phyloP scores from a whole-genome alignment of 1,140 invertebrate genomes.

The Bradynema listronoti region DNA sequence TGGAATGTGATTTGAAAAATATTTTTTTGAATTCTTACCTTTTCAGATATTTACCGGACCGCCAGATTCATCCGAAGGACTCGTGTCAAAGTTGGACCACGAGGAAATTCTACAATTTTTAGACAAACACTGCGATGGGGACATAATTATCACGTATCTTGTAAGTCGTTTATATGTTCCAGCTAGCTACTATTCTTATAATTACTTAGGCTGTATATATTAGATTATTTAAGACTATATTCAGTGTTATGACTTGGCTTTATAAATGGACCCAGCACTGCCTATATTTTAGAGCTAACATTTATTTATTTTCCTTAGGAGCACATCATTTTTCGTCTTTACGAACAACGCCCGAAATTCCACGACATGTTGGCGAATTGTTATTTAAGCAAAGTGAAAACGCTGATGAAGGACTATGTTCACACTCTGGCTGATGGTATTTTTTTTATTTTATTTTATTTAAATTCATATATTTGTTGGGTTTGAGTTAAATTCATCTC shows the following conservation, averaged over 20 bases:
- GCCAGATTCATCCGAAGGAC: conserved; percentile 64
- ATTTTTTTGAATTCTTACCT: no score
- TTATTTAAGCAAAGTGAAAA: conserved; percentile 57
- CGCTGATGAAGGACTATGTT: conserved; percentile 54
- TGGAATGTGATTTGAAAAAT: no score
- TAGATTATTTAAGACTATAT: no score
- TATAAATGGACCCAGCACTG: no score
- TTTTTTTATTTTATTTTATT: conserved; percentile 42
- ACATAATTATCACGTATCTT: conserved; percentile 80
- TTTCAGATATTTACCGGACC: conserved; percentile 28
- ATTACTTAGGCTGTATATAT: no score
- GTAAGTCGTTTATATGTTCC: conserved; percentile 57
- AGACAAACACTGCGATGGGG: conserved; percentile 70
- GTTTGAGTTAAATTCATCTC: neutral
- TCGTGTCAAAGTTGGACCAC: conserved; percentile 70
- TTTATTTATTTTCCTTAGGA: conserved; percentile 64
- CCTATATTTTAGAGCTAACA: conserved; percentile 5
- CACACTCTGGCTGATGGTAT: conserved; percentile 28
- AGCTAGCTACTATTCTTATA: no score
- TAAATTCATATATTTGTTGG: conserved; percentile 2
- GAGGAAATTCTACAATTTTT: conserved; percentile 81
- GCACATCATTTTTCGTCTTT: conserved; percentile 81
- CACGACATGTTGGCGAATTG: conserved; percentile 75
- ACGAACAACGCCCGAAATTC: conserved; percentile 75
- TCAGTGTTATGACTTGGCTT: no score